Base-by-base conservation (phyloP, 2,888 invertebrate species). In the Drosophila longiperda region DNA sequence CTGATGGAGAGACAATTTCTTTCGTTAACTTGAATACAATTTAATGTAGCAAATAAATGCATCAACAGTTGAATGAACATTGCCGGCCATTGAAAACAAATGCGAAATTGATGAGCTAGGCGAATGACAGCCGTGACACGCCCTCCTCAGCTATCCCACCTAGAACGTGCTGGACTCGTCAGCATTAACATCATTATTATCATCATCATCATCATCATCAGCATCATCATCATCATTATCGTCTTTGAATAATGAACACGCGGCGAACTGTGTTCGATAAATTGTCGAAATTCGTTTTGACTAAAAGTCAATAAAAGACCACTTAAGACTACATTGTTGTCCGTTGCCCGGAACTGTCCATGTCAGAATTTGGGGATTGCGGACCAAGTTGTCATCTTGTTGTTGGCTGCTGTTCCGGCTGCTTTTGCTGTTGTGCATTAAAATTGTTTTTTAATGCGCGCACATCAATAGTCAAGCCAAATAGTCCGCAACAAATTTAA, bases 381-480 rank as follows among this genome's bases (percentile, higher is more conserved):
- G 23, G 23, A 26, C 26, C 62, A 74, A 76, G 61, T 65, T 75
- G 76, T 72, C 55, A 40, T 57, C 57, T 29, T 40, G 42, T 49
- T 64, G 77, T 70, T 69, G 61, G 23, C 12, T 66, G 42, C 8
- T 66, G 53, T 32, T 65, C 59, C 60, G 69, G 20, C n/a, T 64
- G 55, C 7, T 78, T 65, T 45, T 74, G 69, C 62, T 73, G 73
- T 70, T 77, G 65, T 80, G 79, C 79, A 87, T 86, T 79, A 83
- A 86, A 87, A 89, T 87, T 89, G 87, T 89, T 87, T 89, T 87
- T 89, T 88, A 87, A 87, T 89, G 88, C 88, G 88, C 75, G 81
- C 75, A 79, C 90, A 87, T 87, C 90, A 85, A 85, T 85, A 85
- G 85, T 87, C 87, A 87, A 89, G 87, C 89, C 85, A 85, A 85